A percentile compares a stretch with the other conserved stretches of the same genome.
Conservation (phyloP, 1,140 invertebrate genomes). For the Linepithema humile region DNA sequence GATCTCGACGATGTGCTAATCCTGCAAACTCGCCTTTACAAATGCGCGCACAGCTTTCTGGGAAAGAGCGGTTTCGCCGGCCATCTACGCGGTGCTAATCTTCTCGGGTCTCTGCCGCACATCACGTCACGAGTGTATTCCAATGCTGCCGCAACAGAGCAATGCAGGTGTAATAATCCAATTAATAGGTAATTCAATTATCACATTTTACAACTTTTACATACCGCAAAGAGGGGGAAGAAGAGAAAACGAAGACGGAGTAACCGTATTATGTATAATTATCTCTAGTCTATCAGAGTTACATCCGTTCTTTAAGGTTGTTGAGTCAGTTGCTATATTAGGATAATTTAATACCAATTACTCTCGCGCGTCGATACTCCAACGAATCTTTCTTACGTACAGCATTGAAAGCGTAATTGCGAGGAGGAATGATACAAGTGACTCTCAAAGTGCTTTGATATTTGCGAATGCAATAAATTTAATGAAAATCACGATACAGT, state of each 20-base stretch:
- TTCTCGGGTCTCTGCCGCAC: slow-evolving; percentile 82
- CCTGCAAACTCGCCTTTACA: slow-evolving; percentile 87
- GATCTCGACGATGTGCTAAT: slow-evolving; percentile 88
- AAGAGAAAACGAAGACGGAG: background rate
- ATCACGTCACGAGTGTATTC: slow-evolving; percentile 82
- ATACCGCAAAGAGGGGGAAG: background rate
- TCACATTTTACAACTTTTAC: slow-evolving; percentile 39
- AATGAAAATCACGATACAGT: background rate
- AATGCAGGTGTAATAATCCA: slow-evolving; percentile 81
- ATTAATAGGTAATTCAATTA: slow-evolving; percentile 75
- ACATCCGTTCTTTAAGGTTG: slow-evolving; percentile 20
- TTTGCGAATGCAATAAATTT: slow-evolving; percentile 40
- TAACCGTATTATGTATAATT: slow-evolving; percentile 1
- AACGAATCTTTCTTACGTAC: slow-evolving; percentile 7
- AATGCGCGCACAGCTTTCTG: slow-evolving; percentile 87
- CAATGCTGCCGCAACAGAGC: slow-evolving; percentile 78
- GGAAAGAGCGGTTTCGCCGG: slow-evolving; percentile 84
- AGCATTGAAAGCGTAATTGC: background rate
- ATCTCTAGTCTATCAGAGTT: background rate
- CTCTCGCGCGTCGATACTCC: background rate
- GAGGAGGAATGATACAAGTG: slow-evolving; percentile 40
- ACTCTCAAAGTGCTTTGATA: slow-evolving; percentile 58
- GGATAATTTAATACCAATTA: slow-evolving; percentile 32
- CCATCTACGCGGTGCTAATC: slow-evolving; percentile 79
- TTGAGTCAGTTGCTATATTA: slow-evolving; percentile 21